A percentile compares a stretch with the other conserved stretches of the same genome.
phyloP scores from a whole-genome alignment of 2,888 invertebrate species.

The Lycia hirtaria region DNA sequence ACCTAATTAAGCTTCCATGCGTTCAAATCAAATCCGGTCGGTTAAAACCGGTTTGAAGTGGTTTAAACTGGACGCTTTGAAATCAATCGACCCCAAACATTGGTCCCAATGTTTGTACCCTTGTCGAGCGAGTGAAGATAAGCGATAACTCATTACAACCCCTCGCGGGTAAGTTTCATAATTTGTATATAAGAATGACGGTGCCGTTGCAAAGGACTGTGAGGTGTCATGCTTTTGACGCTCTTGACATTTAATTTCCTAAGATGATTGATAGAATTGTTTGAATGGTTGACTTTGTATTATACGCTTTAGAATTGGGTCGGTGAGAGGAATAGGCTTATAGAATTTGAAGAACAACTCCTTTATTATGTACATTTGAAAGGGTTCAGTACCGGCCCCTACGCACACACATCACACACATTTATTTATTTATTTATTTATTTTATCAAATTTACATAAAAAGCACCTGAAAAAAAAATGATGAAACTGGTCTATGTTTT shows the following conservation, averaged over 20 bases:
- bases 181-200: slow-evolving; percentile 44
- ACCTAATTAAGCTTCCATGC: slow-evolving; percentile 24
- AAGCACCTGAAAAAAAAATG: no score
- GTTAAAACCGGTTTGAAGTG: slow-evolving; percentile 8
- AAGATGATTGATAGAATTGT: no score
- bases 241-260: slow-evolving; percentile 19
- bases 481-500: no score
- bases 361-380: no score
- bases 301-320: no score
- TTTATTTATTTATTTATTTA: no score
- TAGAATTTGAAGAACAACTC: no score
- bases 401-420: no score
- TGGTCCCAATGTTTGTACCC: slow-evolving; percentile 29
- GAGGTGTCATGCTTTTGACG: slow-evolving; percentile 16
- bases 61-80: slow-evolving; percentile 26
- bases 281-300: no score
- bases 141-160: slow-evolving; percentile 46
- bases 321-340: no score
- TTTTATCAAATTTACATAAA: no score
- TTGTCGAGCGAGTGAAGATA: slow-evolving; percentile 46
- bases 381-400: no score
- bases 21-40: slow-evolving; percentile 15
- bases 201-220: slow-evolving; percentile 41
- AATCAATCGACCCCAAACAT: slow-evolving; percentile 43
- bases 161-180: slow-evolving; percentile 48